phyloP scores from a whole-genome alignment of 2,797 vertebrate genomes.

The Diplodus sargus region DNA sequence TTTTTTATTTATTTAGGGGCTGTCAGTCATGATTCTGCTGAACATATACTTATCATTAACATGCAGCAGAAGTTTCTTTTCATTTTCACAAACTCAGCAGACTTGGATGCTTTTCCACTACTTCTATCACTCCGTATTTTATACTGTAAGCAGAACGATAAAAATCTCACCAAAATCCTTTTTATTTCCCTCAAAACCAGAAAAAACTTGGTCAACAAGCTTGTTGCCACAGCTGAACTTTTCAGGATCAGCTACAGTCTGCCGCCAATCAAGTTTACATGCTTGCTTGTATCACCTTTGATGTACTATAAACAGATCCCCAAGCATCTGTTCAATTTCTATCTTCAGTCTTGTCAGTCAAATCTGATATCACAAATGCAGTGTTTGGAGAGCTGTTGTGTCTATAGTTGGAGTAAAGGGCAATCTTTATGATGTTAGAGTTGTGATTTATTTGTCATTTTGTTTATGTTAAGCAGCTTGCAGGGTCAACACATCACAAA shows the following conservation, averaged over 20 bases:
- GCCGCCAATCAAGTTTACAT: slow-evolving; percentile 33
- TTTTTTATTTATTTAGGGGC: slow-evolving; percentile 38
- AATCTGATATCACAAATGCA: background rate
- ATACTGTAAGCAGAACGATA: slow-evolving; percentile 11
- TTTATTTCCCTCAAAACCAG: slow-evolving; percentile 24
- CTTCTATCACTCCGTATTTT: slow-evolving; percentile 3
- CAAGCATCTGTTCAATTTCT: slow-evolving; percentile 5
- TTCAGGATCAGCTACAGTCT: slow-evolving; percentile 44
- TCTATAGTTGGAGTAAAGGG: background rate
- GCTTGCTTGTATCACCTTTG: slow-evolving; percentile 20
- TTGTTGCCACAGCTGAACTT: slow-evolving; percentile 43
- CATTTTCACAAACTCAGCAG: slow-evolving; percentile 12
- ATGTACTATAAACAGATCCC: slow-evolving; percentile 24
- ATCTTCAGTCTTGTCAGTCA: slow-evolving; percentile 9
- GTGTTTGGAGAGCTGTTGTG: background rate
- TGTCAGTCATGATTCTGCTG: slow-evolving; percentile 55
- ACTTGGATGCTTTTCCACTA: background rate
- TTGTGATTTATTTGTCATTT: background rate
- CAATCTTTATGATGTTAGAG: background rate
- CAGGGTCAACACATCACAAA: slow-evolving; percentile 13
- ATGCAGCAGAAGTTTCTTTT: slow-evolving; percentile 19
- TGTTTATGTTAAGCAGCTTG: background rate
- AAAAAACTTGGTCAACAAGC: slow-evolving; percentile 29
- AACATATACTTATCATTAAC: slow-evolving; percentile 45
- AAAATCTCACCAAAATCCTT: slow-evolving; percentile 16